Evolutionary conservation across 35 echinoderm and acorn worm species (phyloP).

Genomic region (Ophioderma brevispina): DNA sequence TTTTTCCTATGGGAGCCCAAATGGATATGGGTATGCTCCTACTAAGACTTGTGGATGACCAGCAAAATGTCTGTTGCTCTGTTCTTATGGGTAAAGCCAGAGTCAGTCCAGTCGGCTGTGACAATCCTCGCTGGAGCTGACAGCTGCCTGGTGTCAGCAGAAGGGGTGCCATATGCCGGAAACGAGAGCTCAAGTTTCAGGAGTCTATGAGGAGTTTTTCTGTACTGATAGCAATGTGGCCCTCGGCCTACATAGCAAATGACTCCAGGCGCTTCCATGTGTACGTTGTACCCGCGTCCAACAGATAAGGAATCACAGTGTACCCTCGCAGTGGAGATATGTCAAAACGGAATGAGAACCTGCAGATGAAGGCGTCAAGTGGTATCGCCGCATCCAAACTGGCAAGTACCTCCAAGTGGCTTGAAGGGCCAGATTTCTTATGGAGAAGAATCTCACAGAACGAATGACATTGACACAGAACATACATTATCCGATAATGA

Average conservation of each 20-base stretch:
- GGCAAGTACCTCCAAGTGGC: constrained; percentile 12
- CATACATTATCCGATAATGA: not conserved
- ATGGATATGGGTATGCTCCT: constrained; percentile 55
- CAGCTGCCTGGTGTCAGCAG: constrained; percentile 40
- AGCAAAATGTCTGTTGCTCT: not conserved
- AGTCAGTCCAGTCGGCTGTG: not conserved
- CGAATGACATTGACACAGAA: not conserved
- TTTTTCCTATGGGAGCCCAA: constrained; percentile 58
- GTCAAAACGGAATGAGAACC: constrained; percentile 1
- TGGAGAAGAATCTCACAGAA: not conserved
- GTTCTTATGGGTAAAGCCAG: constrained; percentile 40
- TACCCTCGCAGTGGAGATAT: constrained; percentile 10
- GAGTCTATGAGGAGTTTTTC: constrained; percentile 2
- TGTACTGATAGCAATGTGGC: constrained; percentile 32
- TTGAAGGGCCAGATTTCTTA: constrained; percentile 4
- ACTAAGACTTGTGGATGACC: not conserved
- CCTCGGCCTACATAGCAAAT: constrained; percentile 20
- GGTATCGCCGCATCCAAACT: constrained; percentile 15
- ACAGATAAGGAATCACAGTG: constrained; percentile 13
- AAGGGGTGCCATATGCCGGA: not conserved
- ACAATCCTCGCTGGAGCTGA: no score
- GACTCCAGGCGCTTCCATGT: constrained; percentile 19
- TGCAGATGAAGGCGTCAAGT: constrained; percentile 24
- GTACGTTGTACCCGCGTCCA: constrained; percentile 38
- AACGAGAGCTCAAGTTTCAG: not conserved